A percentile compares a stretch with the other conserved stretches of the same genome.
Conservation (phyloP, 2,113 vertebrate genomes). For the Fregata magnificens region DNA sequence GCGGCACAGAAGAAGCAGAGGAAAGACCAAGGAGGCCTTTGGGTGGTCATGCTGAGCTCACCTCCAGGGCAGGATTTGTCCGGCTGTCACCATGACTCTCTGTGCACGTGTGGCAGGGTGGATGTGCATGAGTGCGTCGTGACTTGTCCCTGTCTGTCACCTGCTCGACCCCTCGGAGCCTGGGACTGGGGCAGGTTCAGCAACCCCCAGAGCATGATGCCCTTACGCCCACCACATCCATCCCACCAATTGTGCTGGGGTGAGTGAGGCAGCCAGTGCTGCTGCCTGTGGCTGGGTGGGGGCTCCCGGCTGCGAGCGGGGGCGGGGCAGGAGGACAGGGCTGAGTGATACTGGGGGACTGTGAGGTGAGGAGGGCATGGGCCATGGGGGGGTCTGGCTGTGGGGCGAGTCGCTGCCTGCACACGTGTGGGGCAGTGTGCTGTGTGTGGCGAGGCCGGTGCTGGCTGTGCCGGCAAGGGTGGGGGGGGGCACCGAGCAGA, state of each 20-base stretch:
- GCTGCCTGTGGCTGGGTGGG: neutral
- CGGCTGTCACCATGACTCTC: fast-evolving
- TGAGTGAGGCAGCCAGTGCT: neutral
- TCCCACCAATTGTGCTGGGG: neutral
- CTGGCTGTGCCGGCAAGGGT: neutral
- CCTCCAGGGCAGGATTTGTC: neutral
- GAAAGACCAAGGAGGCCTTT: neutral
- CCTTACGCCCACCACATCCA: neutral
- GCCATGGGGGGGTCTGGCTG: too few species aligned
- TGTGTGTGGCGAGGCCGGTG: fast-evolving
- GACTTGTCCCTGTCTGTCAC: neutral
- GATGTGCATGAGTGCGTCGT: fast-evolving
- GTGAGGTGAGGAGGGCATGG: neutral
- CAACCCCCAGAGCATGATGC: fast-evolving
- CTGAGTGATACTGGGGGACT: too few species aligned
- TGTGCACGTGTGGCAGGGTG: neutral
- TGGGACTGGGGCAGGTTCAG: neutral
- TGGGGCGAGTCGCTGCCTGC: neutral
- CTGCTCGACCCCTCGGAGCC: neutral
- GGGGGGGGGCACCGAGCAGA: neutral
- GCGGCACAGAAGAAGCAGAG: neutral
- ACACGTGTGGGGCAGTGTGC: neutral
- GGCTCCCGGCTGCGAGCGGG: neutral
- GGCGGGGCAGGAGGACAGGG: too few species aligned
- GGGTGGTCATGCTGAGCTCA: neutral